A percentile compares a stretch with the other conserved stretches of the same genome.
Evolutionary conservation across 2,888 invertebrate species (phyloP).

Genomic region (Tromatobia lineatoria): DNA sequence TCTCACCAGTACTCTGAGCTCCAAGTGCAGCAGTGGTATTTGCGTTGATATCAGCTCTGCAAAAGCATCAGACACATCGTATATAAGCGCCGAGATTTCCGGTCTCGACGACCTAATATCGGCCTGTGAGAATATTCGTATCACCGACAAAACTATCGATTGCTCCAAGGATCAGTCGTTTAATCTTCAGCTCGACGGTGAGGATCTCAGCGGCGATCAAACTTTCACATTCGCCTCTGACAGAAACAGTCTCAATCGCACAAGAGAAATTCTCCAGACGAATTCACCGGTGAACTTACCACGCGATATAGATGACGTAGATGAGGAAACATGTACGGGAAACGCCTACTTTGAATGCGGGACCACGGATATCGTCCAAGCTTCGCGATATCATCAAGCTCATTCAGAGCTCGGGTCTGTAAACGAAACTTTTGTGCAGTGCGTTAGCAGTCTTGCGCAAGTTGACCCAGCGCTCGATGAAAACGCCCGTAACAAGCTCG

Average conservation of each 20-base stretch:
- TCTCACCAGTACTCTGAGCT: slow-evolving; percentile 77
- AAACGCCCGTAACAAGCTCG: neutral
- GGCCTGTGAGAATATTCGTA: slow-evolving; percentile 77
- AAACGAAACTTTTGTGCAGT: slow-evolving; percentile 46
- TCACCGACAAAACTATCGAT: slow-evolving; percentile 67
- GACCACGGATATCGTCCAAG: slow-evolving; percentile 40
- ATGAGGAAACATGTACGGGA: slow-evolving; percentile 12
- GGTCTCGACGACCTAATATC: slow-evolving; percentile 80
- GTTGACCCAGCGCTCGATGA: neutral
- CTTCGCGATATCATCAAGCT: neutral
- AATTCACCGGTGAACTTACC: slow-evolving; percentile 13
- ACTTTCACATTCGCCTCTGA: slow-evolving; percentile 79
- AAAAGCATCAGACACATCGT: slow-evolving; percentile 71
- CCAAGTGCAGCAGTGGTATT: slow-evolving; percentile 78
- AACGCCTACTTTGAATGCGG: slow-evolving; percentile 25
- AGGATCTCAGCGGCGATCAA: slow-evolving; percentile 77
- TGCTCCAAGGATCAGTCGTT: slow-evolving; percentile 40
- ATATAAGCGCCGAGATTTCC: slow-evolving; percentile 75
- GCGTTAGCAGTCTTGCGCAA: slow-evolving; percentile 28
- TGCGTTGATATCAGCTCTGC: slow-evolving; percentile 73
- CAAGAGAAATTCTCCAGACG: slow-evolving; percentile 9
- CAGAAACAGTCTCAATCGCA: slow-evolving; percentile 55
- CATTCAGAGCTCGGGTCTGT: slow-evolving; percentile 17
- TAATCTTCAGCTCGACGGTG: slow-evolving; percentile 50
- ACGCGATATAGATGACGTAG: slow-evolving; percentile 12